Evolutionary conservation across 2,888 invertebrate genomes (phyloP), one percentile per base, ranked within the genome.

Genomic region (Platycheirus rosarum): DNA sequence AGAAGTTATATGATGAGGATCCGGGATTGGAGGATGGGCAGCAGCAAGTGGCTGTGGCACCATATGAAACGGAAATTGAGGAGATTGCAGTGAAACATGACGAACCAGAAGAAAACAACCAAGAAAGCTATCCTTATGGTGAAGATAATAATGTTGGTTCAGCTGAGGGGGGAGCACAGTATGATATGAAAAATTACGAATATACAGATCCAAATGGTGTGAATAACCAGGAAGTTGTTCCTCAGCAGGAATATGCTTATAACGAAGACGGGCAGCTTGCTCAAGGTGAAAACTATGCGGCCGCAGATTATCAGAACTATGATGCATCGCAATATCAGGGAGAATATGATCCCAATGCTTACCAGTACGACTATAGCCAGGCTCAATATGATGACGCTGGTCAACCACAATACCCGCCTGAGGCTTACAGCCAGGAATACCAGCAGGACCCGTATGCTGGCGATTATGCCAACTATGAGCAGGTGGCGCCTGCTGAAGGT

Each of bases 351-450:
- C 86, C 88, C 26, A 88, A 86, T 68, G 86, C 87, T 35, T 90
- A 90, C 84, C 88, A 89, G 18, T 90, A 90, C 69, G 88, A 88
- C 74, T 90, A 90, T 84, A 88, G 88, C 29, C 89, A 89, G 85
- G 76, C 88, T 26, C 87, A 87, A 35, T 88, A 89, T 66, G 86
- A 87, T 62, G 88, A 88, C 85, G 86, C 87, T 3, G 82, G 86
- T 16, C 87, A 87, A 51, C 86, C 86, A 69, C 32, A 69, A 14
- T 85, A 84, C 35, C 23, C 84, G 51, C 80, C 69, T 5, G 63
- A 85, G 80, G 74, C 86, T 82, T 80, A 87, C 78, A 29, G 85
- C 40, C 87, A 53, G 57, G 76, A 63, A 53, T 79, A 73, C 78
- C 84, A 66, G 85, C 86, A 71, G 37, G 68, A 73, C 44, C 49